Base-by-base conservation (phyloP, 2,888 invertebrate genomes). In the Pseudococcus longispinus region DNA sequence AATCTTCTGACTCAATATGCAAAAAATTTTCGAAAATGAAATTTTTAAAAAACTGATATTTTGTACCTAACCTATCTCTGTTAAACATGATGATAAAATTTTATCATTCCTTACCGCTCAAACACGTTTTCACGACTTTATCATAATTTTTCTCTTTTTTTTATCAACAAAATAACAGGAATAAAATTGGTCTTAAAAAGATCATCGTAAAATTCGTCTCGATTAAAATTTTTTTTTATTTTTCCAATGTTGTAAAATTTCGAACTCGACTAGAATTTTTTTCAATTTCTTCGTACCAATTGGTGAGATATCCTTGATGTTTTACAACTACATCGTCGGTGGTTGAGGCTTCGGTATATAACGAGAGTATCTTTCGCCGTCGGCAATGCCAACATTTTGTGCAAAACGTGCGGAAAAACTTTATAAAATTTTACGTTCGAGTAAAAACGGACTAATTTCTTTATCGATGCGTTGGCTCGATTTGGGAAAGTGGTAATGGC, bases 391-490 rank as follows among this genome's bases (percentile, higher is more conserved):
- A 23, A 60, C 60, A 23, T 20, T 70, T 32, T 32, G 4, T 18
- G 70, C 60, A 70, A 70, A 70, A 70, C 18, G 70, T 70, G 70
- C 70, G 70, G 70, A 70, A 70, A 70, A 70, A 70, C 70, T 70
- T 70, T 29, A 29, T 70, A 70, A 70, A 70, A 70, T 70, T 70
- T 70, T 18, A 70, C 70, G 70, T 70, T 70, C 29, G 8, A 29
- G 70, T 70, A 70, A 70, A 60, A 70, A 70, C 70, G 29, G 70
- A 32, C 70, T 70, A 70, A 70, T 70, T 70, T 70, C 70, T 70
- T 70, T 70, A 70, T 70, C 70, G 70, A 70, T 29, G 70, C 70
- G 26, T 70, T 70, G 70, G 29, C 70, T 70, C 70, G 70, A 65
- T 65, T 65, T 65, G 9, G 26, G n/a, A 26, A 65, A 65, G 65